Conservation (phyloP, 1,140 invertebrate genomes). For the Diuraphis noxia region DNA sequence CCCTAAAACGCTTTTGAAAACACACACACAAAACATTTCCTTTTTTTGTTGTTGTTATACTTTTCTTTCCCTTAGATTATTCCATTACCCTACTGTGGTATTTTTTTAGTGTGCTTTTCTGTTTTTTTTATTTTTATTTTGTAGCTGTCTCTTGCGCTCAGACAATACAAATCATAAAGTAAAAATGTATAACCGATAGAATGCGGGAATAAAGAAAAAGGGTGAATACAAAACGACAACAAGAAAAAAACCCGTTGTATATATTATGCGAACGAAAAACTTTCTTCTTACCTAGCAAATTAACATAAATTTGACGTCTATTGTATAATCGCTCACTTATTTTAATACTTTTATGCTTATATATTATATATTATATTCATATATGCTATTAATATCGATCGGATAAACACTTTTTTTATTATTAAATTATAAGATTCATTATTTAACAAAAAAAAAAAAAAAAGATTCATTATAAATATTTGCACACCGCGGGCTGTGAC, state of each 20-base stretch:
- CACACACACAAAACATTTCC: not conserved
- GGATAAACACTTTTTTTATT: not conserved
- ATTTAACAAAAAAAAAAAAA: too few relatives aligned
- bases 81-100: not conserved
- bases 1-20: not conserved
- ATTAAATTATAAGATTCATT: not conserved
- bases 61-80: constrained; percentile 9
- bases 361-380: too few relatives aligned
- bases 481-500: not conserved
- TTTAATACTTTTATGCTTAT: not conserved
- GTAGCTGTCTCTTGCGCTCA: not conserved
- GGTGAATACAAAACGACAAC: not conserved
- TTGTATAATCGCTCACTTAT: not conserved
- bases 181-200: constrained; percentile 17
- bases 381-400: too few relatives aligned
- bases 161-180: constrained; percentile 14
- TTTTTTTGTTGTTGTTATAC: not conserved
- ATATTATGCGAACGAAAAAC: not conserved
- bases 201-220: not conserved
- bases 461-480: not conserved
- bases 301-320: constrained; percentile 10
- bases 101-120: not conserved
- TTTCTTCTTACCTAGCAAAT: not conserved
- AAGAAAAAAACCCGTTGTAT: not conserved
- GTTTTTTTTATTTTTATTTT: not conserved